Percentiles rank a stretch among this genome's conserved stretches.
These are phyloP conservation scores for Pammene aurita DNA, from an alignment of 2,888 invertebrate species.

Conservation along the genomic window DNA sequence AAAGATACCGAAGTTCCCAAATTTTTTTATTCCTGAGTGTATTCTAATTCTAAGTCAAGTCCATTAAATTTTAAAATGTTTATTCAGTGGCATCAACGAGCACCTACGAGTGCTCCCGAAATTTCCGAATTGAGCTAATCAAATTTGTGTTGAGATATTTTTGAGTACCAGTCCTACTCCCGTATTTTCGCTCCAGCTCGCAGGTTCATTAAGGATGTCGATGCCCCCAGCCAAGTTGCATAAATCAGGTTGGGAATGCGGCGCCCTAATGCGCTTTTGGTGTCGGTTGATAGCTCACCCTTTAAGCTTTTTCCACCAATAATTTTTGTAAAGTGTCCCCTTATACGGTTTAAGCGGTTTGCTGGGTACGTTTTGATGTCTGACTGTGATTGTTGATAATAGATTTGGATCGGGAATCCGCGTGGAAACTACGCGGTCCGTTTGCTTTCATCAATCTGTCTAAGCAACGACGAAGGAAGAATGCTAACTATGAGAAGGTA, in stretches of 20 bases:
- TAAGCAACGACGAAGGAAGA: neutral
- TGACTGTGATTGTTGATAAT: slow-evolving; percentile 6
- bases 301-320: slow-evolving; percentile 53
- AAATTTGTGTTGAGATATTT: slow-evolving; percentile 6
- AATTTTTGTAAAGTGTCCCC: slow-evolving; percentile 42
- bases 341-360: slow-evolving; percentile 23
- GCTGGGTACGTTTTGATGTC: slow-evolving; percentile 19
- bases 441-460: neutral
- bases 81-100: too few species aligned
- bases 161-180: neutral
- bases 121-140: neutral
- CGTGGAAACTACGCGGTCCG: slow-evolving; percentile 15
- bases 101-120: too few species aligned
- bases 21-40: too few species aligned
- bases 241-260: slow-evolving; percentile 77
- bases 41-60: too few species aligned
- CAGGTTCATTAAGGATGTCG: slow-evolving; percentile 79
- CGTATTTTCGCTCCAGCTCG: slow-evolving; percentile 42
- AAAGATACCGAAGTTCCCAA: too few species aligned
- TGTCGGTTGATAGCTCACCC: slow-evolving; percentile 76
- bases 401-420: slow-evolving; percentile 16
- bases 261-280: slow-evolving; percentile 81
- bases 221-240: slow-evolving; percentile 75
- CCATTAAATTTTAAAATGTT: too few species aligned
- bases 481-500: neutral